phyloP scores from a whole-genome alignment of 2,888 invertebrate species.

The Drosophila nigritarsus region DNA sequence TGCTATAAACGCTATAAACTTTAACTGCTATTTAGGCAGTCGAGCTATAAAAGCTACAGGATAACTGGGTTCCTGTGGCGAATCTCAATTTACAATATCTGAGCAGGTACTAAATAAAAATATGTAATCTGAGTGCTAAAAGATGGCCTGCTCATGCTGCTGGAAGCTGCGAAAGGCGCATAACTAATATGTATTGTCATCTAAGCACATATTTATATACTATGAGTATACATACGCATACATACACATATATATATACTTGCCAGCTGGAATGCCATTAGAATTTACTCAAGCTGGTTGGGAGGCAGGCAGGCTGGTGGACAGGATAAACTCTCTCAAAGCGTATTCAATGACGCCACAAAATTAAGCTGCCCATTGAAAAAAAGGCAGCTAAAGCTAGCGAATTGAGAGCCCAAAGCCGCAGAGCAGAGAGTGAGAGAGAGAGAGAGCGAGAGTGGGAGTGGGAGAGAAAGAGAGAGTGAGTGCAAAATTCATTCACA shows the following conservation, averaged over 20 bases:
- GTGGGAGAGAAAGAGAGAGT: conserved; percentile 18
- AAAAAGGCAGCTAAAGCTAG: conserved; percentile 33
- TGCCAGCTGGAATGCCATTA: conserved; percentile 17
- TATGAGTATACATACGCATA: background rate
- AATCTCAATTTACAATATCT: background rate
- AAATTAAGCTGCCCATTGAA: conserved; percentile 53
- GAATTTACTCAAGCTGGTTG: conserved; percentile 21
- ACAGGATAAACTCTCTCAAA: conserved; percentile 45
- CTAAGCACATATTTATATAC: background rate
- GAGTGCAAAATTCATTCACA: conserved; percentile 71
- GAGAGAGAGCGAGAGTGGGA: conserved; percentile 1
- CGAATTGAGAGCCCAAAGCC: conserved; percentile 12
- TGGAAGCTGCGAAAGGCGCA: background rate
- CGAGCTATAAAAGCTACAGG: background rate
- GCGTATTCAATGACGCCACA: conserved; percentile 70
- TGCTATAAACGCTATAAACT: background rate
- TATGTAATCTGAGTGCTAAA: background rate
- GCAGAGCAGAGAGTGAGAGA: background rate
- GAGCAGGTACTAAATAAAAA: background rate
- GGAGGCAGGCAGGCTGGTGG: conserved; percentile 2
- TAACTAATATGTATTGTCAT: background rate
- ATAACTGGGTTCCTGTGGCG: background rate
- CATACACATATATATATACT: too few species aligned
- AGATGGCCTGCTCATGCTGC: background rate
- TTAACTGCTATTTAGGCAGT: background rate